Conservation (phyloP, 2,888 invertebrate species). For the Xestia ashworthii region DNA sequence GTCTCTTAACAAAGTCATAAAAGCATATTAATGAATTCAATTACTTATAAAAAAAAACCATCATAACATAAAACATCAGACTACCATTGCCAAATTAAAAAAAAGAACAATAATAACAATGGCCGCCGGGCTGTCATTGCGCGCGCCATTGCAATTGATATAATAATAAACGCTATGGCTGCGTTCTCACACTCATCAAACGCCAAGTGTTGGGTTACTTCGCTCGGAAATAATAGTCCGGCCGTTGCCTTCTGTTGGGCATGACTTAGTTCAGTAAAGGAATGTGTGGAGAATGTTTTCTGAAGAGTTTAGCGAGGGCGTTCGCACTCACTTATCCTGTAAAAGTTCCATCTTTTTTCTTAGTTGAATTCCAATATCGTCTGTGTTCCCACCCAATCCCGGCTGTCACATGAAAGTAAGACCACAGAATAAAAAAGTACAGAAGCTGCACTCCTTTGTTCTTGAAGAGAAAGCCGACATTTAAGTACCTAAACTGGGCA, state of each 20-base stretch:
- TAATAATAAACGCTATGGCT: constrained; percentile 57
- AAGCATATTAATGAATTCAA: not conserved
- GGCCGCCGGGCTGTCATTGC: constrained; percentile 50
- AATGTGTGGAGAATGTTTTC: constrained; percentile 46
- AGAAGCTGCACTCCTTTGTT: too few relatives aligned
- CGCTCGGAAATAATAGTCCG: constrained; percentile 58
- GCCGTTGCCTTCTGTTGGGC: constrained; percentile 54
- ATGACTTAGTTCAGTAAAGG: constrained; percentile 39
- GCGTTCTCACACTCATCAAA: constrained; percentile 67
- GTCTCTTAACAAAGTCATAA: not conserved
- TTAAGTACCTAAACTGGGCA: too few relatives aligned
- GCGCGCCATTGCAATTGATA: constrained; percentile 59
- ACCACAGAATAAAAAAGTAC: too few relatives aligned
- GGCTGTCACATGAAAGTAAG: too few relatives aligned
- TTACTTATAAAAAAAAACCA: not conserved
- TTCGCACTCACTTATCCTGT: not conserved
- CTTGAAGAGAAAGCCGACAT: too few relatives aligned
- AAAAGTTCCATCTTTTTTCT: not conserved
- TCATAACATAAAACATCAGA: constrained; percentile 25
- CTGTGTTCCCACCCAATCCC: too few relatives aligned
- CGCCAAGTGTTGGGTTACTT: constrained; percentile 58
- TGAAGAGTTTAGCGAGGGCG: not conserved
- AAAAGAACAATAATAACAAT: constrained; percentile 42
- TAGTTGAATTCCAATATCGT: not conserved
- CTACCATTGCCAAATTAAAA: constrained; percentile 38